Evolutionary conservation across 2,888 invertebrate genomes (phyloP).

Genomic region (Metacarcinus magister): DNA sequence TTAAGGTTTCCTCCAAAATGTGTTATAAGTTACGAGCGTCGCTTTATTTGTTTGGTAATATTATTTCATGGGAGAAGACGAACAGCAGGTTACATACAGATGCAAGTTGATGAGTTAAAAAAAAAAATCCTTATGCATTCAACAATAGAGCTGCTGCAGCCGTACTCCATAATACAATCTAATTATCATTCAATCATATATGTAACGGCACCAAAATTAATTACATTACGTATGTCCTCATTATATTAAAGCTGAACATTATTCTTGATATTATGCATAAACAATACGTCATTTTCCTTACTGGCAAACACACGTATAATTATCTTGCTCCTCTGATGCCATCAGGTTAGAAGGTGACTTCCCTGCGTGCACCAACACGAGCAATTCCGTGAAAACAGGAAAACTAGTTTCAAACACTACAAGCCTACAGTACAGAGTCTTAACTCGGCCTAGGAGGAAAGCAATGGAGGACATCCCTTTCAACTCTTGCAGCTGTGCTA

Average conservation of each 20-base stretch:
- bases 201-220: background rate
- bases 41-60: slow-evolving; percentile 4
- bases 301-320: too few relatives aligned
- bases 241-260: background rate
- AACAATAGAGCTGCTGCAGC: background rate
- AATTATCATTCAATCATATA: background rate
- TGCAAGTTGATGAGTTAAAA: background rate
- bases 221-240: background rate
- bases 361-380: too few relatives aligned
- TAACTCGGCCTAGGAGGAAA: background rate
- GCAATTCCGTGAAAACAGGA: background rate
- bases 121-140: background rate
- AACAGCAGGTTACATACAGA: background rate
- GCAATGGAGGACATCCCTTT: background rate
- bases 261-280: too few relatives aligned
- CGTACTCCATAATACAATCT: background rate
- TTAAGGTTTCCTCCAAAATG: slow-evolving; percentile 8
- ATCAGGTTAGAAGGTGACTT: too few relatives aligned
- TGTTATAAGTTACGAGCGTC: background rate
- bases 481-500: background rate
- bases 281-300: too few relatives aligned
- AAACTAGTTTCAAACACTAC: background rate
- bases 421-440: background rate
- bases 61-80: background rate
- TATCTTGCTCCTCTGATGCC: too few relatives aligned